Base-by-base conservation (phyloP, 2,113 vertebrate species). In the Pachypanchax playfairii region DNA sequence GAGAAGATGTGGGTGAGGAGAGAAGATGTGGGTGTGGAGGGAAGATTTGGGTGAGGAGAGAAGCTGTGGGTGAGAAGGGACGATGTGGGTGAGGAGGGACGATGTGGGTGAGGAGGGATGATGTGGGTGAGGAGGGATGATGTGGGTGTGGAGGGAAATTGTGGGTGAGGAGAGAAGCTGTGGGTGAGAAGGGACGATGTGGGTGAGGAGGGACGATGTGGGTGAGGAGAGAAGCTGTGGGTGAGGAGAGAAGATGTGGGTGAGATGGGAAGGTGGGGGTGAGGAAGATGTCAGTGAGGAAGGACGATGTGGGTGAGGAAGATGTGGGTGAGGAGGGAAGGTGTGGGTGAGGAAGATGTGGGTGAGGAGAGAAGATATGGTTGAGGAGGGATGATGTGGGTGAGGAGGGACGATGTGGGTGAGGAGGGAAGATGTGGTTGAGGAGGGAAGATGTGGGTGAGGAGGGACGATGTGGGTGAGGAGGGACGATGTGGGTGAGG, bases 161-260 rank as follows among this genome's bases (percentile, higher is more conserved):
- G 49, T 6, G 49, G 21, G 93, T 85, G 88, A 92, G 77, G 93
- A 56, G 14, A 11, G 18, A 15, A 29, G 52, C n/a, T n/a, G n/a
- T n/a, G n/a, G n/a, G n/a, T n/a, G n/a, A n/a, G n/a, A n/a, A n/a
- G n/a, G n/a, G n/a, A n/a, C n/a, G n/a, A n/a, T n/a, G n/a, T n/a
- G n/a, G n/a, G n/a, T n/a, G 48, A 29, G 36, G 35, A 24, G 48
- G 5, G 15, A 13, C 29, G 31, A 25, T 17, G 49, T 6, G 49
- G 21, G 93, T 85, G 88, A 92, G 77, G 93, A 56, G 14, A 11
- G 18, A 15, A 29, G 52, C n/a, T n/a, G n/a, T n/a, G n/a, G n/a
- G n/a, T n/a, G 48, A 29, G 36, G 35, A 24, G 48, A 5, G 15
- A 13, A 35, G 31, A 25, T 17, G 49, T 6, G 49, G 21, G 93